Base-by-base conservation (phyloP, 2,888 invertebrate species). In the Hybos culiciformis region DNA sequence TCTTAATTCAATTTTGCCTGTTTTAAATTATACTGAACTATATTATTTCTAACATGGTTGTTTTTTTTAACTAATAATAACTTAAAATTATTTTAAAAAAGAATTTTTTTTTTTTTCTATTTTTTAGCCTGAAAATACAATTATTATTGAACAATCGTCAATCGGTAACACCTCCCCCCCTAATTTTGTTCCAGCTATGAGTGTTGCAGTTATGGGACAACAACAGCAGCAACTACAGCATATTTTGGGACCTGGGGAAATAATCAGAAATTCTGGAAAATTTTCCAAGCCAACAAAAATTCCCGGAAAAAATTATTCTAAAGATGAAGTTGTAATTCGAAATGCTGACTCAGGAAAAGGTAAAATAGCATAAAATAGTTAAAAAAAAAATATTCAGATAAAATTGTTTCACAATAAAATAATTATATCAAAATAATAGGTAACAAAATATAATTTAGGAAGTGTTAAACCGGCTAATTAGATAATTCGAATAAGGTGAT, bases 281-380 rank as follows among this genome's bases (percentile, higher is more conserved):
- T 90, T 86, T 66, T 70, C 78, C 41, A 85, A 85, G 64, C 88
- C 90, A 32, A 87, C 88, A 11, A 83, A 87, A 66, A 85, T 91
- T 55, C 85, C 88, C 39, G 88, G 88, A 54, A 91, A 91, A 69
- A 90, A 86, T 62, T 91, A 90, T 68, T 88, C 87, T 58, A 90
- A 92, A 66, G 92, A 93, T 62, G 93, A 94, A 69, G 86, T 92
- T 50, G 85, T 92, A 48, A 94, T 94, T 58, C 75, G 91, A 52
- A 93, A 93, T 66, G 86, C 90, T 48, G 93, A 93, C 69, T 92
- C 91, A 41, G 93, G 93, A 59, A 93, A 93, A 83, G 92, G 92
- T 90, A 70, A 65, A 59, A 31, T 33, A n/a, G n/a, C n/a, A n/a
- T n/a, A n/a, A n/a, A n/a, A n/a, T n/a, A n/a, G n/a, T n/a, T n/a